These are phyloP conservation scores for Oncorhynchus clarkii DNA, from an alignment of 2,113 vertebrate species.

Conservation along the genomic window DNA sequence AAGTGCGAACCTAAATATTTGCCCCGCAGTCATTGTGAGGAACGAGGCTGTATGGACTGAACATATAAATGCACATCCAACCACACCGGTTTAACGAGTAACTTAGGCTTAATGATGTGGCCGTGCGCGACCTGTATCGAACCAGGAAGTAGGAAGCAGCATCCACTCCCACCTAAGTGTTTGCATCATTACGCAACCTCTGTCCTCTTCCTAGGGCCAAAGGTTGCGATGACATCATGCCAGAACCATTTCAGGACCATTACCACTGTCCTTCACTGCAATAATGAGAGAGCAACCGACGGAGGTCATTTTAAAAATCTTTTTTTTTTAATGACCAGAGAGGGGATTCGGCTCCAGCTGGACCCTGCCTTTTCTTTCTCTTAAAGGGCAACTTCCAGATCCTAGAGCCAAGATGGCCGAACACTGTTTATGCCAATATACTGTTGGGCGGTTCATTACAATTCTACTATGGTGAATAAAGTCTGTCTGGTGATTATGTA, in stretches of 20 bases:
- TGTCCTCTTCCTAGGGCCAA: slow-evolving; percentile 68
- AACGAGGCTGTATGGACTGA: neutral
- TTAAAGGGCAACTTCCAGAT: slow-evolving; percentile 71
- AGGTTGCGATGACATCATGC: slow-evolving; percentile 64
- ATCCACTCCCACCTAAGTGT: slow-evolving; percentile 41
- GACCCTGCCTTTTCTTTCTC: slow-evolving; percentile 59
- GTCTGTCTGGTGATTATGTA: neutral
- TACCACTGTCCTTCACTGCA: slow-evolving; percentile 68
- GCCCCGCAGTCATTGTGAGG: neutral
- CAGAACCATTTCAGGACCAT: slow-evolving; percentile 66
- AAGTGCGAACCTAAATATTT: neutral
- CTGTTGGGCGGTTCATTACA: slow-evolving; percentile 15
- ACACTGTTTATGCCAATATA: slow-evolving; percentile 30
- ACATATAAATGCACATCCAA: slow-evolving; percentile 2
- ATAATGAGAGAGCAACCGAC: slow-evolving; percentile 74
- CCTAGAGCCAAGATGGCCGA: slow-evolving; percentile 55
- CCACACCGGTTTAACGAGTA: slow-evolving; percentile 7
- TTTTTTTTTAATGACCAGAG: slow-evolving; percentile 74
- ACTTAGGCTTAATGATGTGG: slow-evolving; percentile 55
- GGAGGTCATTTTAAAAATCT: slow-evolving; percentile 66
- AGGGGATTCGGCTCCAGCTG: slow-evolving; percentile 60
- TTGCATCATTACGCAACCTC: slow-evolving; percentile 65
- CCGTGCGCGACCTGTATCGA: slow-evolving; percentile 19
- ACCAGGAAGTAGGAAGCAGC: slow-evolving; percentile 39
- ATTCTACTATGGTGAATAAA: slow-evolving; percentile 42